Percentiles rank a stretch among this genome's conserved stretches.
phyloP scores from a whole-genome alignment of 2,888 invertebrate species.

The Aleiodes leptofemur region DNA sequence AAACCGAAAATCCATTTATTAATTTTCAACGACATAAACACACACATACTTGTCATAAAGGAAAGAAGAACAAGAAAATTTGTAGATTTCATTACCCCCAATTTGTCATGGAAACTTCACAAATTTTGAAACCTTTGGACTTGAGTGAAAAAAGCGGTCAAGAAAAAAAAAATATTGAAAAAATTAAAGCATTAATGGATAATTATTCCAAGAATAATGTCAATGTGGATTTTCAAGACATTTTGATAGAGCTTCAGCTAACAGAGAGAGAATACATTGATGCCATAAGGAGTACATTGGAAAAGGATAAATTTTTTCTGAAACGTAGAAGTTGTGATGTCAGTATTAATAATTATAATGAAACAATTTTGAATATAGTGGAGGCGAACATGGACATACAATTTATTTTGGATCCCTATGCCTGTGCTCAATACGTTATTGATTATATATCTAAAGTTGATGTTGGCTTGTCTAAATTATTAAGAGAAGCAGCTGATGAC shows the following conservation, averaged over 20 bases:
- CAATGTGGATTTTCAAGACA: background rate
- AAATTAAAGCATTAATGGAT: background rate
- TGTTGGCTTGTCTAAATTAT: background rate
- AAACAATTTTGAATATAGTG: background rate
- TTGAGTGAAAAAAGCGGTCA: background rate
- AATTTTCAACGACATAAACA: background rate
- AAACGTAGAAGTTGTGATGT: constrained; percentile 1
- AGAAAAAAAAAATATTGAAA: background rate
- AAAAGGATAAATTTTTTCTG: background rate
- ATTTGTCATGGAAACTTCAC: background rate
- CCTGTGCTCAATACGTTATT: too few species aligned
- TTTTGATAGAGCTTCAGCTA: background rate
- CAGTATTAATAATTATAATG: constrained; percentile 1
- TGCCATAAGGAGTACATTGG: background rate
- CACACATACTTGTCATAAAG: background rate
- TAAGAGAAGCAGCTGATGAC: background rate
- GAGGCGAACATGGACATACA: too few species aligned
- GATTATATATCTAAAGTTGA: too few species aligned
- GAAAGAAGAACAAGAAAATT: background rate
- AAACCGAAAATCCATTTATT: constrained; percentile 5
- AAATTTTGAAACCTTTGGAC: constrained; percentile 1
- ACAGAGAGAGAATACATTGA: background rate
- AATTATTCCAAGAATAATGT: background rate
- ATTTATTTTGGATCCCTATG: too few species aligned
- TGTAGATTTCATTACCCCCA: background rate